Evolutionary conservation across 2,888 invertebrate species (phyloP).

Genomic region (Caenorhabditis angaria): DNA sequence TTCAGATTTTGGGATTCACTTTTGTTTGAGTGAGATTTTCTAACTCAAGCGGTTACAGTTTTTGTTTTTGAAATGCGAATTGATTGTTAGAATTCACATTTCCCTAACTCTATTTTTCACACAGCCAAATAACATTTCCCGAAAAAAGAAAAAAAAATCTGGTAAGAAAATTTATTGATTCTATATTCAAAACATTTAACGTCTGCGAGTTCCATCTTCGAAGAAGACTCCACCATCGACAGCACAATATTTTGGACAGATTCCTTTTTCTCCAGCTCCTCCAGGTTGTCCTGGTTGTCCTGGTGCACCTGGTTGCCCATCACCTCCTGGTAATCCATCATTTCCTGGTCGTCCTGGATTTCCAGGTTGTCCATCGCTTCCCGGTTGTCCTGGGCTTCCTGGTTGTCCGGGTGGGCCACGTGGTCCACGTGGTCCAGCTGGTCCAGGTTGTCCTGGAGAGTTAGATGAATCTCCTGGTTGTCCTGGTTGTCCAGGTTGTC

Average conservation of each 20-base stretch:
- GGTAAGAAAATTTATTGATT: too few relatives aligned
- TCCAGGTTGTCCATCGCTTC: slow-evolving; percentile 47
- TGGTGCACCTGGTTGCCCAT: slow-evolving; percentile 40
- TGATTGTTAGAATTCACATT: too few relatives aligned
- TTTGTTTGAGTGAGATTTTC: too few relatives aligned
- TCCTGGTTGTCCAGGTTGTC: slow-evolving; percentile 49
- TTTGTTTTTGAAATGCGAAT: too few relatives aligned
- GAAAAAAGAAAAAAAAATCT: too few relatives aligned
- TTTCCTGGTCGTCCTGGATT: slow-evolving; percentile 54
- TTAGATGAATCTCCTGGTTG: slow-evolving; percentile 41
- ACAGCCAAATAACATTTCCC: too few relatives aligned
- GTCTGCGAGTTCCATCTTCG: slow-evolving; percentile 56
- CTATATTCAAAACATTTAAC: too few relatives aligned
- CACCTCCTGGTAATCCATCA: slow-evolving; percentile 36
- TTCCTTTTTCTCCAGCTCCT: slow-evolving; percentile 45
- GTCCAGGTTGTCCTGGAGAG: slow-evolving; percentile 47
- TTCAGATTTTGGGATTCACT: too few relatives aligned
- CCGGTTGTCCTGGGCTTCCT: slow-evolving; percentile 48
- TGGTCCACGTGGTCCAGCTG: slow-evolving; percentile 44
- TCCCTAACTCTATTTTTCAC: too few relatives aligned
- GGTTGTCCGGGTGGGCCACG: slow-evolving; percentile 49
- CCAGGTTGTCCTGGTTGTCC: slow-evolving; percentile 54
- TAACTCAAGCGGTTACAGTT: too few relatives aligned
- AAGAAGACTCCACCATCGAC: slow-evolving; percentile 62
- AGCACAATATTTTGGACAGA: slow-evolving; percentile 57